Conservation (phyloP, 2,113 vertebrate species). For the Axis porcinus region DNA sequence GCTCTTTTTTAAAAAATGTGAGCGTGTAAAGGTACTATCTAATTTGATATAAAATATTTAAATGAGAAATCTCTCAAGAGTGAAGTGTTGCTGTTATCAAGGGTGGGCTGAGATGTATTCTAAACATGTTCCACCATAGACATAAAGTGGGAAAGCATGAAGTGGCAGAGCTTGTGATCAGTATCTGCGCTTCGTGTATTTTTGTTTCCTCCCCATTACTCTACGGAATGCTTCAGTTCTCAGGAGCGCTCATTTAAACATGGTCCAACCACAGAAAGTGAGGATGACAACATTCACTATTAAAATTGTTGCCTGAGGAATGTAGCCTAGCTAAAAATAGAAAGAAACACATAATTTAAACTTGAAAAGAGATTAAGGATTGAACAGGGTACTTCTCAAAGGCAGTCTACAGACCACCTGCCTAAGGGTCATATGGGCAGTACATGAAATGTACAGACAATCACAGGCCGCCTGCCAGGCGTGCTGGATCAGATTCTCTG, state of each 20-base stretch:
- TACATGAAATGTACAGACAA: background rate
- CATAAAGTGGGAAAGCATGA: accelerated
- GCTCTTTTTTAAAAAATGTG: slow-evolving; percentile 17
- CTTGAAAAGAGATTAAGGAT: slow-evolving; percentile 30
- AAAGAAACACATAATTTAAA: slow-evolving; percentile 21
- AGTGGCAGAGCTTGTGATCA: background rate
- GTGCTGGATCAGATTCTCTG: background rate
- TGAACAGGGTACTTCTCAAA: background rate
- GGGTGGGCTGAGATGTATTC: background rate
- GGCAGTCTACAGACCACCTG: background rate
- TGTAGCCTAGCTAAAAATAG: background rate
- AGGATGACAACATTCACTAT: background rate
- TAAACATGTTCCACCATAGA: background rate
- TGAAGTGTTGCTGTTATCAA: background rate
- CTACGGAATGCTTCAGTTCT: background rate
- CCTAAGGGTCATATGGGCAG: background rate
- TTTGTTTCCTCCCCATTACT: background rate
- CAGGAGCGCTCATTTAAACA: accelerated
- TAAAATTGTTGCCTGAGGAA: background rate
- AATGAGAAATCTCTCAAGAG: slow-evolving; percentile 33
- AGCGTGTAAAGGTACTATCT: background rate
- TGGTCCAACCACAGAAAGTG: background rate
- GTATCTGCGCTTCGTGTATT: background rate
- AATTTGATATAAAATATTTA: slow-evolving; percentile 14
- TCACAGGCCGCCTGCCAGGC: background rate